Evolutionary conservation across 2,113 vertebrate genomes (phyloP).

Genomic region (Phodopus roborovskii): DNA sequence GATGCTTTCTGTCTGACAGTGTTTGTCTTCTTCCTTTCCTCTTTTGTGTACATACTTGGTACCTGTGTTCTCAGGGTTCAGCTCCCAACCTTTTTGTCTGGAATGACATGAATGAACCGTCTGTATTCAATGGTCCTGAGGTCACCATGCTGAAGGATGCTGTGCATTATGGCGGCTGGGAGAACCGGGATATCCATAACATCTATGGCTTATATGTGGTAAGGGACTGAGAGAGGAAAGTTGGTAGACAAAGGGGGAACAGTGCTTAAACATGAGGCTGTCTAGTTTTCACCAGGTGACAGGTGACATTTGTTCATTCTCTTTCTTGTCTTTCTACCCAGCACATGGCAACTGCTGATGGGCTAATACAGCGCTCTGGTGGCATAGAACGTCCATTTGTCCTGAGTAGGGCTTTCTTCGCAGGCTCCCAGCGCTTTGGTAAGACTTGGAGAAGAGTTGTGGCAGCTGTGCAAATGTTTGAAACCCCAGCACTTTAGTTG

Average conservation of each 20-base stretch:
- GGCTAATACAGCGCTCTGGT: constrained; percentile 90
- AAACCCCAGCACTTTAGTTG: not conserved
- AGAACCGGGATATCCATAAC: constrained; percentile 94
- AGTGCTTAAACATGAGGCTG: not conserved
- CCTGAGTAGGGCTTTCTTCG: constrained; percentile 92
- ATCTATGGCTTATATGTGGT: constrained; percentile 95
- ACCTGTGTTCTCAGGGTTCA: constrained; percentile 86
- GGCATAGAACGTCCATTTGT: constrained; percentile 93
- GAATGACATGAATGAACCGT: constrained; percentile 97
- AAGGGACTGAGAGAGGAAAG: constrained; percentile 61
- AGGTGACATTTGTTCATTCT: not conserved
- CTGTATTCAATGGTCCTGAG: constrained; percentile 95
- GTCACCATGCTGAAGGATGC: constrained; percentile 96
- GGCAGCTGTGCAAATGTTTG: not conserved
- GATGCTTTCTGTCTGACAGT: not conserved
- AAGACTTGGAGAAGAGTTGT: not conserved
- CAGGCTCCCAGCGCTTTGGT: constrained; percentile 96
- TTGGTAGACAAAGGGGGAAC: not conserved
- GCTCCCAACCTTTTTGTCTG: constrained; percentile 92
- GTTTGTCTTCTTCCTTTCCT: not conserved
- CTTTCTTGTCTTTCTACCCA: constrained; percentile 63
- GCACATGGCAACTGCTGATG: constrained; percentile 94
- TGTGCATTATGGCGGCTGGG: constrained; percentile 89
- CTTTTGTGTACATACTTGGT: not conserved
- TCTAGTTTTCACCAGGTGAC: not conserved